phyloP scores from a whole-genome alignment of 2,888 invertebrate species.

The Protophormia terraenovae region DNA sequence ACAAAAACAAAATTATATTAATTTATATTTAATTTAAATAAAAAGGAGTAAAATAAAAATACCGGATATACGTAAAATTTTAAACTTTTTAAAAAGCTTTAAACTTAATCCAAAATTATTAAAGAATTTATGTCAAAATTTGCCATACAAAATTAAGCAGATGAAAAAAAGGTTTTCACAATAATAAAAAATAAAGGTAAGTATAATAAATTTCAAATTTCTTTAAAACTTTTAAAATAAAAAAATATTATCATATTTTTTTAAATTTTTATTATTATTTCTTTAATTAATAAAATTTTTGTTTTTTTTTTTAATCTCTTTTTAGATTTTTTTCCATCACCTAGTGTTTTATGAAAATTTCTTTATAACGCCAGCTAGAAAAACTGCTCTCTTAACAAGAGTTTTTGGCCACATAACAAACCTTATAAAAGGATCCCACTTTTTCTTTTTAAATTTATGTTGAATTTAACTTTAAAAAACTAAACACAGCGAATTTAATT shows the following conservation, averaged over 20 bases:
- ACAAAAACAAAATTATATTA: slow-evolving; percentile 16
- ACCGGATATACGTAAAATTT: slow-evolving; percentile 65
- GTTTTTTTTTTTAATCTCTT: background rate
- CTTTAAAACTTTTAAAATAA: background rate
- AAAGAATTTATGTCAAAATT: slow-evolving; percentile 20
- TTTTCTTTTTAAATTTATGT: slow-evolving; percentile 12
- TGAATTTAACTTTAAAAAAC: slow-evolving; percentile 22
- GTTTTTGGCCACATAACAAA: background rate
- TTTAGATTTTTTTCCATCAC: slow-evolving; percentile 33
- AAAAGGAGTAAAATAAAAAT: slow-evolving; percentile 27
- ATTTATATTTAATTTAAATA: background rate
- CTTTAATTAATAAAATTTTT: too few relatives aligned
- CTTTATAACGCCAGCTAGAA: background rate
- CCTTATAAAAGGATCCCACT: background rate
- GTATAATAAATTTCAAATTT: background rate
- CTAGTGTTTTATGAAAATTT: slow-evolving; percentile 10
- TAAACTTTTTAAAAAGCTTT: slow-evolving; percentile 45
- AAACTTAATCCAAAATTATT: slow-evolving; percentile 5
- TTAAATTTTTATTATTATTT: background rate
- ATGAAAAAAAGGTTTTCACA: slow-evolving; percentile 27
- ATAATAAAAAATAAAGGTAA: slow-evolving; percentile 22
- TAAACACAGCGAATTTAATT: slow-evolving; percentile 62
- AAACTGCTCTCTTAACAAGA: background rate
- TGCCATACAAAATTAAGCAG: background rate
- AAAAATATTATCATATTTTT: background rate